These are phyloP conservation scores for Colistium nudipinnis DNA, from an alignment of 2,113 vertebrate genomes.

Conservation along the genomic window DNA sequence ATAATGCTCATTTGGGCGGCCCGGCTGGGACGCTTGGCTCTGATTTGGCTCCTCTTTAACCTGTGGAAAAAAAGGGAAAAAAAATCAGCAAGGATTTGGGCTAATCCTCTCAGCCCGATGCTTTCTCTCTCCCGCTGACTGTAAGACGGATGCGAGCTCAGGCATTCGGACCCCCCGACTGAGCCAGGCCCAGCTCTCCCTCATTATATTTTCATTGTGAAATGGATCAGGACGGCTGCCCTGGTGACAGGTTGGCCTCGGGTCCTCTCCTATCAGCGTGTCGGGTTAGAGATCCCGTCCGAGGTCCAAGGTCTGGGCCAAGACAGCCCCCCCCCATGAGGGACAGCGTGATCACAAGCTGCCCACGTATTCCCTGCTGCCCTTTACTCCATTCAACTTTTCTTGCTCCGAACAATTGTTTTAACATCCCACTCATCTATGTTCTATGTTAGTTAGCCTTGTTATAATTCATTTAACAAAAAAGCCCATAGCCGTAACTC, in stretches of 20 bases:
- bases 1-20: constrained; percentile 69
- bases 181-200: constrained; percentile 29
- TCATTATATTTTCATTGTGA: constrained; percentile 55
- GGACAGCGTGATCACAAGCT: constrained; percentile 28
- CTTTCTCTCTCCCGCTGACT: constrained; percentile 67
- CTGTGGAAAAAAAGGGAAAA: constrained; percentile 59
- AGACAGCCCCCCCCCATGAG: too few relatives aligned
- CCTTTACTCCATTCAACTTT: not conserved
- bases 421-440: not conserved
- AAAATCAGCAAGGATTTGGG: constrained; percentile 71
- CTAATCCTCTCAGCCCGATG: constrained; percentile 71
- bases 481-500: too few relatives aligned
- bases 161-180: constrained; percentile 33
- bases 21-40: constrained; percentile 66
- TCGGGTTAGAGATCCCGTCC: constrained; percentile 25
- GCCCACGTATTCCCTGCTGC: constrained; percentile 27
- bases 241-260: constrained; percentile 39
- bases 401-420: constrained; percentile 4
- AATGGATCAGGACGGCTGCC: constrained; percentile 47
- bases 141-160: constrained; percentile 53
- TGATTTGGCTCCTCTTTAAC: constrained; percentile 62
- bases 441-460: not conserved
- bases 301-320: constrained; percentile 17
- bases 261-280: constrained; percentile 22
- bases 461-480: not conserved